Base-by-base conservation (phyloP, 2,888 invertebrate species). In the Oithona nana region DNA sequence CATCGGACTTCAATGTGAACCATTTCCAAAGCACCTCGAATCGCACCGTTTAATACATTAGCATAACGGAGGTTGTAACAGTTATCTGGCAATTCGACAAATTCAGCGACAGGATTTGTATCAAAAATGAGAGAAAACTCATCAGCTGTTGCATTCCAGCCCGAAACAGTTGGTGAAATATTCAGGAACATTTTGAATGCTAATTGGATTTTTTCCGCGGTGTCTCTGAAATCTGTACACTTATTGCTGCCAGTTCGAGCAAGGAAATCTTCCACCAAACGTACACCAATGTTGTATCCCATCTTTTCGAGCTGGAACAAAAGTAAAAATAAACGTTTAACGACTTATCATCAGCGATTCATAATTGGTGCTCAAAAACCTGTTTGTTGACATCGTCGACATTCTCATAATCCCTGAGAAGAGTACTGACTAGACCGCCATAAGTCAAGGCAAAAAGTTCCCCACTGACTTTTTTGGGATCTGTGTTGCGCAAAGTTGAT, bases 261-360 rank as follows among this genome's bases (percentile, higher is more conserved):
- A 11, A 98, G 76, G 70, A 93, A 98, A 72, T 99, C 98, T 76
- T 99, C 98, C 65, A 99, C 94, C 49, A 99, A 75, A 54, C 98
- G 80, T 61, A 97, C 85, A 13, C 98, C 98, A 82, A 98, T 98
- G 71, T 97, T 98, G 73, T 97, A 98, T 3, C 98, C 98, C 75
- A 92, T 84, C 71, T 89, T 77, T 70, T 94, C 93, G 64, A 95
- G 75, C 71, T 98, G 39, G 16, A 39, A 39, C 6, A 39, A 6
- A 39, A 6, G 8, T 39, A 6, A 11, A 39, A 39, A 39, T 11
- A 39, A 6, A 39, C 39, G 8, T 39, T 16, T 39, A 39, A 39
- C 16, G 6, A 39, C 16, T 39, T n/a, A n/a, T n/a, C n/a, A n/a
- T 39, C 39, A 39, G 16, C 39, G 16, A 39, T 39, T 39, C 16